Base-by-base conservation (phyloP, 2,888 invertebrate genomes). In the Sphaerophoria rueppellii region DNA sequence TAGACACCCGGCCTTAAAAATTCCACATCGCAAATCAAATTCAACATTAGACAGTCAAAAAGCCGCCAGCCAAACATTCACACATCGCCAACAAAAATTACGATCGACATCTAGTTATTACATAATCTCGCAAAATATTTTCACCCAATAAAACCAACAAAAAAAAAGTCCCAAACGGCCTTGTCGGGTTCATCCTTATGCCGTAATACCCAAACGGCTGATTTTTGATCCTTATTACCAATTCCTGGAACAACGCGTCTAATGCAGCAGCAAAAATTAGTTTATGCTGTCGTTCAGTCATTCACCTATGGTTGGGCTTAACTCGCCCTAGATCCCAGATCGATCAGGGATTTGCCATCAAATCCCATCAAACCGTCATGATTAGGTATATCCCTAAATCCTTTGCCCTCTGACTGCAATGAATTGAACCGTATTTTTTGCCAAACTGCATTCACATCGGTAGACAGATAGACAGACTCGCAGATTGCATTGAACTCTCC, bases 231-330 rank as follows among this genome's bases (percentile, higher is more conserved):
- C 79, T 50, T 67, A 71, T 78, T 75, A 71, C 74, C 58, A 60
- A 58, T 65, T 63, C 37, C 58, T 70, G 58, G 24, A 74, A 55
- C 80, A 83, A 79, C 71, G 58, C 60, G 58, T 65, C 75, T 75
- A 83, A 79, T 83, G 83, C 83, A 76, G 72, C 80, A 85, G 80
- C 75, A 70, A 72, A 72, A 85, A 80, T 85, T 72, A 85, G 67
- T 80, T 60, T 79, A 55, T 63, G 54, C 67, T 61, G 43, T 52
- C 57, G 63, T 63, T 71, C 60, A 60, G 52, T 74, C 70, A 69
- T 48, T 67, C 58, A 60, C 40, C 24, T 16, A 58, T 40, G 11
- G 24, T 50, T 6, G 16, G 16, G 14, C 48, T 14, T 48, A 12
- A 12, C 14, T 16, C 11, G 14, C 58, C 40, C 16, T 58, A 0